Conservation (phyloP, 2,888 invertebrate genomes). For the Julus scanicus region DNA sequence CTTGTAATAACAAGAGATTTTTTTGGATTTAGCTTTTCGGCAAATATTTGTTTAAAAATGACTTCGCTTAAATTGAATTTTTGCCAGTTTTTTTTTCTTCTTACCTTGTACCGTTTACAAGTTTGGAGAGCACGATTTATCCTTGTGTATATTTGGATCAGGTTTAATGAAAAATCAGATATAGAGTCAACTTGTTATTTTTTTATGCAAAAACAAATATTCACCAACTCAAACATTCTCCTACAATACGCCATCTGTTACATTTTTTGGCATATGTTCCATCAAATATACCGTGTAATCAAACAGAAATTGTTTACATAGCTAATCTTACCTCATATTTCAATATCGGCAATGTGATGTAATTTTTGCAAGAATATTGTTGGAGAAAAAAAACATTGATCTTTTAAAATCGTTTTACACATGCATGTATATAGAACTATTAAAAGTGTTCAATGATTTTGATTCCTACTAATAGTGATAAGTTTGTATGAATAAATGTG, state of each 20-base stretch:
- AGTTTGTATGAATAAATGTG: too few species aligned
- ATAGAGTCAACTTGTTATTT: not conserved
- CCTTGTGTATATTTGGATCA: not conserved
- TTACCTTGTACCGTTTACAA: not conserved
- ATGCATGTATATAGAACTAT: too few species aligned
- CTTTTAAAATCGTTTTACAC: too few species aligned
- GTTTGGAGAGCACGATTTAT: not conserved
- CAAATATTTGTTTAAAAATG: slow-evolving; percentile 35
- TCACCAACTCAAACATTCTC: not conserved
- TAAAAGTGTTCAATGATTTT: too few species aligned
- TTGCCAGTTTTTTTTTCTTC: not conserved
- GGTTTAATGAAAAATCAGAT: not conserved
- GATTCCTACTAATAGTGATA: not conserved
- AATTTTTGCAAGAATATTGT: too few species aligned
- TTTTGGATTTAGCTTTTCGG: slow-evolving; percentile 21
- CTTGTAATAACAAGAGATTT: slow-evolving; percentile 33
- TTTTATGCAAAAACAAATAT: not conserved
- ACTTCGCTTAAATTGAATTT: slow-evolving; percentile 14
- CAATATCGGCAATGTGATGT: too few species aligned
- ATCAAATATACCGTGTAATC: not conserved
- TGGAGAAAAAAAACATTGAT: too few species aligned
- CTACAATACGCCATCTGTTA: not conserved
- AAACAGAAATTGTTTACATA: not conserved
- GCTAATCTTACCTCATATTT: not conserved
- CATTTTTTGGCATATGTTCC: not conserved